phyloP scores from a whole-genome alignment of 2,797 vertebrate genomes.

The Holocentrus rufus region DNA sequence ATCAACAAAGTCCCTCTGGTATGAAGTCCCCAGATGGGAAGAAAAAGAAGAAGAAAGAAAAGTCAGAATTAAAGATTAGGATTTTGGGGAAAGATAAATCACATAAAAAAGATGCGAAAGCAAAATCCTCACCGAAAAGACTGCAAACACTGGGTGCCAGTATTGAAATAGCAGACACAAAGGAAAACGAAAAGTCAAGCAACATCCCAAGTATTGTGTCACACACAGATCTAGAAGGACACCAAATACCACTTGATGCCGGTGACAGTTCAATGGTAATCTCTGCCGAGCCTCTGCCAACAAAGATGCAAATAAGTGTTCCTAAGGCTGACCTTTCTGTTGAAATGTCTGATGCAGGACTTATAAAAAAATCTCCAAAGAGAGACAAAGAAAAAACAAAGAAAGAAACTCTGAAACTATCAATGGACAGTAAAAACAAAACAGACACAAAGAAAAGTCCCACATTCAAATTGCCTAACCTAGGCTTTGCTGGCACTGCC shows the following conservation, averaged over 20 bases:
- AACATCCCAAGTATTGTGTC: constrained; percentile 47
- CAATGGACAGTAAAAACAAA: constrained; percentile 61
- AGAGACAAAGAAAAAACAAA: constrained; percentile 67
- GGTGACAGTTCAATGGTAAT: constrained; percentile 44
- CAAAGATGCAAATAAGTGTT: constrained; percentile 53
- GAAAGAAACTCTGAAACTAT: constrained; percentile 55
- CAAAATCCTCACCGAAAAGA: constrained; percentile 73
- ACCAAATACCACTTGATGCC: constrained; percentile 49
- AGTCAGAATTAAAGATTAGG: constrained; percentile 79
- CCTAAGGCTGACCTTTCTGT: constrained; percentile 68
- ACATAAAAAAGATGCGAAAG: constrained; percentile 70
- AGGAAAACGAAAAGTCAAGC: constrained; percentile 47
- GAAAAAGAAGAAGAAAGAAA: constrained; percentile 77
- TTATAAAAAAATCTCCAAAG: constrained; percentile 62
- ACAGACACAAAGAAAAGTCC: constrained; percentile 50
- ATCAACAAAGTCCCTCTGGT: constrained; percentile 49
- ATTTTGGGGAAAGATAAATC: constrained; percentile 78
- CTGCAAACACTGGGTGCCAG: constrained; percentile 76
- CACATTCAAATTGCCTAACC: constrained; percentile 76
- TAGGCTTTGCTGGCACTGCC: constrained; percentile 56
- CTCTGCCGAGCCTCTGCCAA: constrained; percentile 40
- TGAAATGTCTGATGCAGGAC: constrained; percentile 60
- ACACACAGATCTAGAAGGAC: constrained; percentile 46
- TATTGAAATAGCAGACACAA: constrained; percentile 67
- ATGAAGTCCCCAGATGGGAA: constrained; percentile 69